Conservation (phyloP, 1,140 invertebrate species). For the Coptotermes formosanus region DNA sequence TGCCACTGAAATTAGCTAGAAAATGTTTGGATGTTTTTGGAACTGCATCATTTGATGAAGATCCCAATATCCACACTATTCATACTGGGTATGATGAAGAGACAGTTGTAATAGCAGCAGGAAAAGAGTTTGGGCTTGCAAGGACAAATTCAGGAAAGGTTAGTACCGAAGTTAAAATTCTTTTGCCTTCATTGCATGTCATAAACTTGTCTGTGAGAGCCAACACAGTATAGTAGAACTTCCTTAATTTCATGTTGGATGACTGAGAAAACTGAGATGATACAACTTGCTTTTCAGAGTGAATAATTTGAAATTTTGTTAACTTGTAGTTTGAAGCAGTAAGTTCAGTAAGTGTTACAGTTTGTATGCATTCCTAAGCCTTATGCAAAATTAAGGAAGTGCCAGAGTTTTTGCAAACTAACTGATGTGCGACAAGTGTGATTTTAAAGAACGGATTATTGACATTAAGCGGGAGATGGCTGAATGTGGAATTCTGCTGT, state of each 20-base stretch:
- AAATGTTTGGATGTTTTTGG: slow-evolving; percentile 78
- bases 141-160: slow-evolving; percentile 77
- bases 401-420: too few relatives aligned
- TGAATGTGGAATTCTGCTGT: too few relatives aligned
- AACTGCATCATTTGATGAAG: slow-evolving; percentile 67
- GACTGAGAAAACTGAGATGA: background rate
- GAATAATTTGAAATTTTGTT: background rate
- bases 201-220: background rate
- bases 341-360: too few relatives aligned
- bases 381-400: too few relatives aligned
- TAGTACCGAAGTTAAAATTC: slow-evolving; percentile 25
- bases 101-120: slow-evolving; percentile 63
- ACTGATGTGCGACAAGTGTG: too few relatives aligned
- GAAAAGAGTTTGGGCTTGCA: slow-evolving; percentile 83
- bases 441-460: too few relatives aligned
- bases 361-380: too few relatives aligned
- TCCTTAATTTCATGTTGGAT: too few relatives aligned
- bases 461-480: too few relatives aligned
- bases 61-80: slow-evolving; percentile 51
- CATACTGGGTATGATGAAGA: slow-evolving; percentile 68
- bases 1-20: slow-evolving; percentile 75
- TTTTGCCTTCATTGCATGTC: background rate
- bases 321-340: too few relatives aligned
- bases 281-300: background rate
- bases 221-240: too few relatives aligned